Evolutionary conservation across 2,888 invertebrate genomes (phyloP), one percentile per base, ranked within the genome.

Genomic region (Eupeodes latifasciatus): DNA sequence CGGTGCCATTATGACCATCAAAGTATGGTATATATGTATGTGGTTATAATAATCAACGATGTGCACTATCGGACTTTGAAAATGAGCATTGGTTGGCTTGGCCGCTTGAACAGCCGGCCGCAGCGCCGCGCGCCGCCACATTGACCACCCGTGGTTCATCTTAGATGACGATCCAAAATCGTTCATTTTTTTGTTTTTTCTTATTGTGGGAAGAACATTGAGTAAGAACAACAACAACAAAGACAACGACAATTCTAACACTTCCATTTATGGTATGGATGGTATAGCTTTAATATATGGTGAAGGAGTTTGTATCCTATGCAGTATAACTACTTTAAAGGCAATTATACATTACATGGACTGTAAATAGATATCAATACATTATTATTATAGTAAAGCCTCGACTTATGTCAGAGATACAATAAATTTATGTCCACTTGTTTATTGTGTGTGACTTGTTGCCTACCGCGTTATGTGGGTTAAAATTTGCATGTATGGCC

Each of bases 401-500:
- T 53, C 72, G 76, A 36, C 51, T 71, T 71, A 71, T 71, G 64
- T 72, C 77, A 55, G 51, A 78, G 66, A 78, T 81, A 81, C 85
- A 85, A 86, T 86, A 83, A 86, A 83, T 86, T 86, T 69, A 51
- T 61, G 83, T 86, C 79, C 59, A 79, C 83, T 75, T 62, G 71
- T 55, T 71, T 55, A 40, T 55, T 71, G 71, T 71, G 55, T 71
- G 72, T 79, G 78, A 82, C 75, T 74, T 57, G 67, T 79, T 72
- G 59, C 74, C 49, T 75, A 62, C 59, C 76, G 85, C 77, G 75
- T 84, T 71, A 89, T 79, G 85, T 89, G 79, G 89, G 89, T 89
- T 85, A 89, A 82, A 89, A 89, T 89, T 85, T 89, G 89, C 89
- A 89, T 89, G 76, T 85, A 88, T 78, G 77, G 84, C 84, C 81